Base-by-base conservation (phyloP, 2,888 invertebrate species). In the Lumbricus terrestris region DNA sequence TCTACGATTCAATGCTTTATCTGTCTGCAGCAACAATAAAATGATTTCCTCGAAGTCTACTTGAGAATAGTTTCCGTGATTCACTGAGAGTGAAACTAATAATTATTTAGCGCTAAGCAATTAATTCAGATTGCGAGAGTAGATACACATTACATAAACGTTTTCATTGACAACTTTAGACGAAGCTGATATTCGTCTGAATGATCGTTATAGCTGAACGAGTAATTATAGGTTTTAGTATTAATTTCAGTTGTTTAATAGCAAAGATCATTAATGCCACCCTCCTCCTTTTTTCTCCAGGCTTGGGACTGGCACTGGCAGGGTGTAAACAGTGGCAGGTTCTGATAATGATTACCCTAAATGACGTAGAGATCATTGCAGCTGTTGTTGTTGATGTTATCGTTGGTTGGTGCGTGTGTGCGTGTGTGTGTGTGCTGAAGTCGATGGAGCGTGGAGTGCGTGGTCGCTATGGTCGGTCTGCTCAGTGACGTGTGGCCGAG, bases 401-500 rank as follows among this genome's bases (percentile, higher is more conserved):
- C n/a, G n/a, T n/a, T n/a, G n/a, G n/a, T n/a, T n/a, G n/a, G n/a
- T n/a, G n/a, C 29, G 29, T 69, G 69, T 69, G n/a, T 69, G 29
- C 29, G 69, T 69, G 29, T 29, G 23, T 85, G 34, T 11, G 34
- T 85, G 20, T 37, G 85, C 35, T 8, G n/a, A 34, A 85, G 85
- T 85, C 35, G 85, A 85, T 33, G 91, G 91, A 33, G 82, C 47
- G 34, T 91, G 91, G 91, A 88, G 88, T 69, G 42, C 40, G 47
- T 91, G 91, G 91, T 82, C 88, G 33, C n/a, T 89, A 47, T 90
- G 88, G 88, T 38, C 54, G 29, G 69, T 34, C 18, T 91, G 91
- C 47, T 88, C 88, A 34, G 33, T 89, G 35, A 90, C 91, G n/a
- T 91, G 91, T 37, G 91, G 88, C 20, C 88, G 88, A 69, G 91